Evolutionary conservation across 1,140 invertebrate genomes (phyloP).

Genomic region (Drosophila bipectinata): DNA sequence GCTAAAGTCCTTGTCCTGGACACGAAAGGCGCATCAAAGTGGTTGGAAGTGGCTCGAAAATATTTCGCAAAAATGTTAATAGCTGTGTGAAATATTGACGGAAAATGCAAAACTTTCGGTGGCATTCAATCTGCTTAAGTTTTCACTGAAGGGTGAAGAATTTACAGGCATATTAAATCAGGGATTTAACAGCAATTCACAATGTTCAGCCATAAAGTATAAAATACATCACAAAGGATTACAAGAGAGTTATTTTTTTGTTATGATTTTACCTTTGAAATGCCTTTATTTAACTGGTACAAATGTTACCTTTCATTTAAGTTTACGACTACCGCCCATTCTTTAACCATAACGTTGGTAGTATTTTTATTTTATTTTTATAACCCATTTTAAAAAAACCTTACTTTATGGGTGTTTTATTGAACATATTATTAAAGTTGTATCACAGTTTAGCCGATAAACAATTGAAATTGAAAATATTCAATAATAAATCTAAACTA

Average conservation of each 20-base stretch:
- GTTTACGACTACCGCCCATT: neutral
- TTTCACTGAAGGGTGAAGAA: conserved; percentile 28
- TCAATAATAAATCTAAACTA: no score
- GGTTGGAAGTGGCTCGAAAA: conserved; percentile 17
- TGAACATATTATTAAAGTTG: no score
- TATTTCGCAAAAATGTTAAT: conserved; percentile 63
- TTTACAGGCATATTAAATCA: conserved; percentile 31
- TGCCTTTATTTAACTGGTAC: no score
- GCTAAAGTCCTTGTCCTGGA: conserved; percentile 35
- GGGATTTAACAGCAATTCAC: conserved; percentile 19
- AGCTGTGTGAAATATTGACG: conserved; percentile 37
- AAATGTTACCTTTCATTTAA: no score
- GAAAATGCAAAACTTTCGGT: conserved; percentile 44
- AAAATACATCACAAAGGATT: neutral
- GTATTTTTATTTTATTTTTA: neutral
- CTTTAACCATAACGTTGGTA: neutral
- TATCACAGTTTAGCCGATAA: no score
- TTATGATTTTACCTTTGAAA: no score
- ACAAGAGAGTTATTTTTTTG: neutral
- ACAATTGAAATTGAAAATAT: no score
- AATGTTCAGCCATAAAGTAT: conserved; percentile 1
- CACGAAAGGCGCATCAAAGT: conserved; percentile 51
- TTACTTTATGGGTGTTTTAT: neutral
- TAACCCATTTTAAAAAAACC: neutral
- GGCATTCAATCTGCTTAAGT: conserved; percentile 34